Percentiles rank a stretch among this genome's conserved stretches.
These are phyloP conservation scores for Fregata magnificens DNA, from an alignment of 2,113 vertebrate genomes.

Conservation along the genomic window DNA sequence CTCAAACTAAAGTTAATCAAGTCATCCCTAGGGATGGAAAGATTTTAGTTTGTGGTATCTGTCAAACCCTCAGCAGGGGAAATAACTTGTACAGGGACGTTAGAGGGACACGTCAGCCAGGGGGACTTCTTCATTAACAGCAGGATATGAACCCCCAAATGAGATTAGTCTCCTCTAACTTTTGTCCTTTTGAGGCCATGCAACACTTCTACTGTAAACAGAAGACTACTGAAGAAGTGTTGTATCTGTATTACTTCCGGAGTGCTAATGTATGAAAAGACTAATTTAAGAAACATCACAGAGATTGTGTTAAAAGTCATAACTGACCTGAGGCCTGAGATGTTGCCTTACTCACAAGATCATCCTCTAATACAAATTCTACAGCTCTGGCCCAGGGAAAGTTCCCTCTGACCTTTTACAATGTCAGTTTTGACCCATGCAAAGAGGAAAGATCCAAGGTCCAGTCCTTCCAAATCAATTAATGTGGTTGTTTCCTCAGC, in stretches of 20 bases:
- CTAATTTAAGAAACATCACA: neutral
- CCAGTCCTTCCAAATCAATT: neutral
- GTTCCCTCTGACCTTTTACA: neutral
- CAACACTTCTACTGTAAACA: neutral
- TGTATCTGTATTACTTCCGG: neutral
- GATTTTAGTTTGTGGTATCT: neutral
- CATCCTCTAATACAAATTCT: neutral
- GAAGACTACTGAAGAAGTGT: neutral
- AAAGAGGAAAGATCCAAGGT: neutral
- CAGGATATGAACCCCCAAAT: neutral
- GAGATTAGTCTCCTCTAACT: neutral
- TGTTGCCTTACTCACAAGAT: neutral
- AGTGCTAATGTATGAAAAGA: neutral
- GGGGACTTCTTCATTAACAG: neutral
- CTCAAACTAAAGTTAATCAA: constrained; percentile 9
- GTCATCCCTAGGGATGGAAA: neutral
- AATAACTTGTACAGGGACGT: neutral
- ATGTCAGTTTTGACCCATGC: neutral
- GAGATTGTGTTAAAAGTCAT: neutral
- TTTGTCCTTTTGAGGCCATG: neutral
- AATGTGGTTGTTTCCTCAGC: neutral
- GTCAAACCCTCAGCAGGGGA: neutral
- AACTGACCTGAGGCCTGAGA: neutral
- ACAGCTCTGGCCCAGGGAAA: neutral
- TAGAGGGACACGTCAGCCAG: neutral